Base-by-base conservation (phyloP, 1,140 invertebrate species). In the Hyles euphorbiae region DNA sequence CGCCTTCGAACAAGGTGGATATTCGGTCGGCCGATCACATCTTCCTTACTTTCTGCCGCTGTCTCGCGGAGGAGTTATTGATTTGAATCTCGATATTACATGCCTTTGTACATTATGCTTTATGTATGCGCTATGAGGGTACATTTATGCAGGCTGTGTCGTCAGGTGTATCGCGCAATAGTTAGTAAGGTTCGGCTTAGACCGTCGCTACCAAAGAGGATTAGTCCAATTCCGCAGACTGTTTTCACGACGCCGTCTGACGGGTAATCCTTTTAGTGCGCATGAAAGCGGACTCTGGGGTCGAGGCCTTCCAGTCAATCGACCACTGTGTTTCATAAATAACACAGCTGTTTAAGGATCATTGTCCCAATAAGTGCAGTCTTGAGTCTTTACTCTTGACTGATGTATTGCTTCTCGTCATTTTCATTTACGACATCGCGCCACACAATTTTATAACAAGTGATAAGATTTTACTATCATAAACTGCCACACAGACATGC, bases 21-120 rank as follows among this genome's bases (percentile, higher is more conserved):
- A 75, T 82, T 82, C 36, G 67, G 59, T 72, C 67, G 63, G 12
- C 61, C 46, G 43, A 36, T 61, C 57, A 55, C 63, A n/a, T 69
- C 68, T 73, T 76, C 78, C 70, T 68, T 68, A 77, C 68, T 74
- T 74, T 78, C 76, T 69, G 73, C 69, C 50, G 64, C 63, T 67
- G 77, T 78, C 70, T 67, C 69, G 53, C 63, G 46, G 63, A 70
- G 66, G 67, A 76, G 64, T 75, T 83, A 79, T 85, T 81, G 78
- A 83, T 85, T 81, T 74, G 67, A 62, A 60, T 74, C 72, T 74
- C 56, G 68, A 66, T 72, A 58, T 49, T 53, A 74, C 51, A 62
- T 40, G 61, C 55, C 58, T 68, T 64, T 65, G 66, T 65, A 67
- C 58, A 68, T 61, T 63, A 63, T 61, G 53, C 53, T 68, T 63